Base-by-base conservation (phyloP, 1,140 invertebrate species). In the Mya arenaria region DNA sequence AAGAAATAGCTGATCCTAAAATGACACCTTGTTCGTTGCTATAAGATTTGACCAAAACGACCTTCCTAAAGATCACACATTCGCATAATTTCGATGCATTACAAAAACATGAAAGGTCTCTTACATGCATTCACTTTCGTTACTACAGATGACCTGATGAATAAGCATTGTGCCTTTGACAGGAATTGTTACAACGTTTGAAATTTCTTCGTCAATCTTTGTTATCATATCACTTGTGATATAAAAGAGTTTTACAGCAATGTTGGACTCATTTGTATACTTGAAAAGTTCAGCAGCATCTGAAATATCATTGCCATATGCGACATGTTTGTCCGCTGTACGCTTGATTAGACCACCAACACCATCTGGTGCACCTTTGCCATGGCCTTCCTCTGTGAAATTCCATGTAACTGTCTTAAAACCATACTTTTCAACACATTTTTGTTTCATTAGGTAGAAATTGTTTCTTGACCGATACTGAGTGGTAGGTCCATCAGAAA, bases 401-500 rank as follows among this genome's bases (percentile, higher is more conserved):
- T 60, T 60, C 56, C 56, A 60, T 8, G 13, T 60, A 13, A 60
- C 19, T 60, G 13, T 10, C 23, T 60, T 60, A 60, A 60, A 60
- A 8, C 56, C 56, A 60, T 15, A 60, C 19, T 60, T 8, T 60
- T 60, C 56, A 30, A 19, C 28, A 23, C 19, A 30, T 30, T 19
- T 60, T 10, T 30, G 19, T 19, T 30, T 30, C 25, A 19, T 23
- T 30, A 60, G 23, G 25, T 60, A 60, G 25, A 60, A 60, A 15
- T 60, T 60, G 10, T 10, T 60, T 30, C 19, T 60, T 19, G 19
- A 23, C 8, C 56, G 56, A 23, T 60, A 60, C 25, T 60, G 56
- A 15, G 56, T 60, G 25, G 56, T 60, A 15, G 56, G 56, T 8
- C 56, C 56, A 60, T 60, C 56, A 30, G 19, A 39, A 92, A 92